phyloP scores from a whole-genome alignment of 1,140 invertebrate genomes.

The Drosophila pseudoananassae region DNA sequence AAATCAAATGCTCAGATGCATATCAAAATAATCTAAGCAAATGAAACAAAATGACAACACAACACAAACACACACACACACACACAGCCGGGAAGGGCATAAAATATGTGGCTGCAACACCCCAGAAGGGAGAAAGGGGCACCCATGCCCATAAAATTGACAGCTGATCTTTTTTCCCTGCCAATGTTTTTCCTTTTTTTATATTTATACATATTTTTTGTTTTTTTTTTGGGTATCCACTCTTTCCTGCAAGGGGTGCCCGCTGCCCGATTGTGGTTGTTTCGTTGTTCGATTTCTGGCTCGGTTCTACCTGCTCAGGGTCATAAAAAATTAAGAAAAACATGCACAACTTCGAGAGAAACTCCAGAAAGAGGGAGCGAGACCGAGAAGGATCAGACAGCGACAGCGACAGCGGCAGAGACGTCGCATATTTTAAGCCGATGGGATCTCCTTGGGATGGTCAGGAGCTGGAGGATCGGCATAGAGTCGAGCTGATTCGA shows the following conservation, averaged over 20 bases:
- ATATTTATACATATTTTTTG: slow-evolving; percentile 2
- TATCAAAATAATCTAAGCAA: slow-evolving; percentile 72
- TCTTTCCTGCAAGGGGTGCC: slow-evolving; percentile 53
- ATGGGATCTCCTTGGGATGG: slow-evolving; percentile 43
- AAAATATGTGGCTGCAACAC: slow-evolving; percentile 45
- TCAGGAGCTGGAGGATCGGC: slow-evolving; percentile 30
- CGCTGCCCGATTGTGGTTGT: slow-evolving; percentile 54
- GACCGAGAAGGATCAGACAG: slow-evolving; percentile 17
- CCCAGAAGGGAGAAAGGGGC: slow-evolving; percentile 27
- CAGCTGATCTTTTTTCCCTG: slow-evolving; percentile 69
- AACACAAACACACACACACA: slow-evolving; percentile 26
- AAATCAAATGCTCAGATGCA: slow-evolving; percentile 68
- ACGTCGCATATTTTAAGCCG: slow-evolving; percentile 69
- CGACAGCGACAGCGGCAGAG: slow-evolving; percentile 3
- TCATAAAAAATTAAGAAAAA: slow-evolving; percentile 76
- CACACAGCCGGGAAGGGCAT: slow-evolving; percentile 33
- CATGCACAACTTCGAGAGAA: slow-evolving; percentile 54
- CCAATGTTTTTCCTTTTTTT: slow-evolving; percentile 11
- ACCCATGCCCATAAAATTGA: slow-evolving; percentile 62
- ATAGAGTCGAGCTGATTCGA: slow-evolving; percentile 19
- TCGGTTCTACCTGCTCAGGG: slow-evolving; percentile 63
- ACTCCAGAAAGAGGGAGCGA: slow-evolving; percentile 27
- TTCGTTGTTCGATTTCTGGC: slow-evolving; percentile 35
- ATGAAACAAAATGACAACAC: slow-evolving; percentile 64
- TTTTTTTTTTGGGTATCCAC: slow-evolving; percentile 41